A percentile compares a stretch with the other conserved stretches of the same genome.
Conservation (phyloP, 1,140 invertebrate genomes). For the Aporrectodea caliginosa region DNA sequence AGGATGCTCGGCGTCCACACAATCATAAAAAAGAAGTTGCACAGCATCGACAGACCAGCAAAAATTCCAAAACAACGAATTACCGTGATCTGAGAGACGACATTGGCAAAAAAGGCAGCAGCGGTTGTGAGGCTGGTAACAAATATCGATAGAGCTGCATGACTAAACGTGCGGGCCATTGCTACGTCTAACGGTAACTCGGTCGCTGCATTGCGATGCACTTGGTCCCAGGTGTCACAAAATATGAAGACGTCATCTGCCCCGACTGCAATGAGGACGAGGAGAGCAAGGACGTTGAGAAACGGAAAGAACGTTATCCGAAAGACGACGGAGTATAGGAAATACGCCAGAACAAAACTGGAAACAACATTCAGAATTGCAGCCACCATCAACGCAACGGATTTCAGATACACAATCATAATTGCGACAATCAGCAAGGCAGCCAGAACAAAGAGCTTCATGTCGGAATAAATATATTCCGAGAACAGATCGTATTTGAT, state of each 20-base stretch:
- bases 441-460: conserved; percentile 14
- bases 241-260: conserved; percentile 33
- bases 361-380: conserved; percentile 17
- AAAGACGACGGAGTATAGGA: conserved; percentile 19
- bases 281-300: conserved; percentile 22
- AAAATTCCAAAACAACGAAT: conserved; percentile 94
- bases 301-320: conserved; percentile 26
- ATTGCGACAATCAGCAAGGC: neutral
- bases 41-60: conserved; percentile 79
- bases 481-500: conserved; percentile 8
- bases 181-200: conserved; percentile 43
- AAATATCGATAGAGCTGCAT: conserved; percentile 84
- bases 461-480: neutral
- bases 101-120: conserved; percentile 85
- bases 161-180: conserved; percentile 66
- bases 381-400: conserved; percentile 19
- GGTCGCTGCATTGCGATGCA: neutral
- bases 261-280: conserved; percentile 25
- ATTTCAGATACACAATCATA: conserved; percentile 20
- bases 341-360: conserved; percentile 25
- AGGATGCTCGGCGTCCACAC: conserved; percentile 72
- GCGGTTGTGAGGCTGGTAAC: conserved; percentile 89
- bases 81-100: conserved; percentile 85
- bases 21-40: conserved; percentile 83
- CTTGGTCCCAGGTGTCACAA: conserved; percentile 27